Conservation (phyloP, 2,888 invertebrate species). For the Eilema depressum region DNA sequence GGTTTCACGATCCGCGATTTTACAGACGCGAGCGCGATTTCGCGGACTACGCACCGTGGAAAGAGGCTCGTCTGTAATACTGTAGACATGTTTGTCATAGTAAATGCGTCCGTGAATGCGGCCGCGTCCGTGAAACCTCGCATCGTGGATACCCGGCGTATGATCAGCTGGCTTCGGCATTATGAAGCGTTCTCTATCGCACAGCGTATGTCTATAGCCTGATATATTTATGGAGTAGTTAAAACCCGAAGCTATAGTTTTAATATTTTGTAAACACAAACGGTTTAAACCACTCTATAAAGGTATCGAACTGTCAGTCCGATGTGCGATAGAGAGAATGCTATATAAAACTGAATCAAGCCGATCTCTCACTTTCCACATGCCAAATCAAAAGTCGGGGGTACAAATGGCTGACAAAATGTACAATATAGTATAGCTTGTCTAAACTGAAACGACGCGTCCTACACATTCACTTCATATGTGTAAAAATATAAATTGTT, state of each 20-base stretch:
- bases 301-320: not conserved
- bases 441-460: too few relatives aligned
- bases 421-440: too few relatives aligned
- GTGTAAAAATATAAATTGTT: too few relatives aligned
- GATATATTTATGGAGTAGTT: not conserved
- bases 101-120: too few relatives aligned
- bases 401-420: slow-evolving; percentile 36
- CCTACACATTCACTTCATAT: too few relatives aligned
- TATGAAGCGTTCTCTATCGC: not conserved
- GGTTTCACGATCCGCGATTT: too few relatives aligned
- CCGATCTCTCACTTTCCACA: not conserved
- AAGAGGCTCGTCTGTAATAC: too few relatives aligned
- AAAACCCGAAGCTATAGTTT: not conserved
- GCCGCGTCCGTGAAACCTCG: too few relatives aligned
- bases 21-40: too few relatives aligned
- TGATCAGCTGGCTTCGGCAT: not conserved
- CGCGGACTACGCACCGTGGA: too few relatives aligned
- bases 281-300: slow-evolving; percentile 4
- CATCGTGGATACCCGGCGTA: too few relatives aligned
- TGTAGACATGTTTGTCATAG: too few relatives aligned
- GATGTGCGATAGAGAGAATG: not conserved
- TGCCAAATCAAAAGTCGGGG: not conserved
- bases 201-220: not conserved
- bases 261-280: not conserved
- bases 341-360: not conserved